Conservation (phyloP, 2,797 vertebrate species). For the Cottoperca gobio region DNA sequence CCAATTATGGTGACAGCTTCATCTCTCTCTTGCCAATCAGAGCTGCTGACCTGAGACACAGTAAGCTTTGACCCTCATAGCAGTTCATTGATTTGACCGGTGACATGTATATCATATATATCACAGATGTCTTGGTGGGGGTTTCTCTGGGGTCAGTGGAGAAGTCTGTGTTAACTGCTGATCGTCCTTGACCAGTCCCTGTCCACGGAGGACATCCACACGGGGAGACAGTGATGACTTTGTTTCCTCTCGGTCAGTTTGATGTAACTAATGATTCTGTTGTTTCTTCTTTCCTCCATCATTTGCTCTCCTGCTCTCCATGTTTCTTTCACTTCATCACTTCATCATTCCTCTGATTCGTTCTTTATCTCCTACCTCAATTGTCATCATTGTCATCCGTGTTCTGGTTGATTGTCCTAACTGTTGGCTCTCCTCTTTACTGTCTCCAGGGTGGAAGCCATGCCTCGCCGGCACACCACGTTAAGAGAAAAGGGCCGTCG, state of each 20-base stretch:
- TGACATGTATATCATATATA: slow-evolving; percentile 35
- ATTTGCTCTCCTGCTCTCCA: slow-evolving; percentile 12
- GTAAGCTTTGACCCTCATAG: slow-evolving; percentile 42
- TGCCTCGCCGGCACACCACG: slow-evolving; percentile 95
- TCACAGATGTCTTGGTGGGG: slow-evolving; percentile 1
- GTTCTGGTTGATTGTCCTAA: slow-evolving; percentile 10
- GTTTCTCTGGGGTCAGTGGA: slow-evolving; percentile 32
- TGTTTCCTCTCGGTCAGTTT: slow-evolving; percentile 10
- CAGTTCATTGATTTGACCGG: slow-evolving; percentile 44
- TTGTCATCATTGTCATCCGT: background rate
- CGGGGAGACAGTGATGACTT: slow-evolving; percentile 15
- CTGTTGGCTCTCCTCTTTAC: slow-evolving; percentile 8
- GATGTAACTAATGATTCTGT: slow-evolving; percentile 23
- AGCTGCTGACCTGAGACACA: slow-evolving; percentile 40
- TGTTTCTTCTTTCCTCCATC: slow-evolving; percentile 22
- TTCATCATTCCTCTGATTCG: slow-evolving; percentile 3
- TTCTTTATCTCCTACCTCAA: background rate
- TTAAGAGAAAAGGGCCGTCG: slow-evolving; percentile 95
- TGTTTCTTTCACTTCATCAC: background rate
- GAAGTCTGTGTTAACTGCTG: slow-evolving; percentile 19
- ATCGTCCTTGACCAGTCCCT: slow-evolving; percentile 25
- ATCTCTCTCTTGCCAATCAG: slow-evolving; percentile 49
- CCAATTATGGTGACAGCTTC: slow-evolving; percentile 47
- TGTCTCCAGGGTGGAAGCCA: slow-evolving; percentile 87
- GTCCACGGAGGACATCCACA: background rate